Evolutionary conservation across 2,797 vertebrate genomes (phyloP), one percentile per base, ranked within the genome.

Genomic region (Poecilia wingei): DNA sequence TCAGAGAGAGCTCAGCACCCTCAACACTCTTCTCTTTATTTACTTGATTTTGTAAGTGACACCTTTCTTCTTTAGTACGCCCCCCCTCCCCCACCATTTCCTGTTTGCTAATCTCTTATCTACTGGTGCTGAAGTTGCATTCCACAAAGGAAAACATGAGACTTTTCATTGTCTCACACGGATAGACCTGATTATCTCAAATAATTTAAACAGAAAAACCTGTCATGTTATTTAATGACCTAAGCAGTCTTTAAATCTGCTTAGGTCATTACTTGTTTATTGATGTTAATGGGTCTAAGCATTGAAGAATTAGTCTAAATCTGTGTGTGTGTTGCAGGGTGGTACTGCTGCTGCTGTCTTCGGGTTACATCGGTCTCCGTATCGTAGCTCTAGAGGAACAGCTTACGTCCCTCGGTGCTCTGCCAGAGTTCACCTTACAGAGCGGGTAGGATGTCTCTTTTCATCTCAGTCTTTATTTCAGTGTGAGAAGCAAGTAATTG

Each of bases 301-400:
- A 53, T 53, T 53, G 51, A 53, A 53, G 51, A 25, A 53, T 8
- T 53, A 9, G 22, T 25, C 22, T 53, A 53, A 53, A 53, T 53
- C 20, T 53, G 0, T 25, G 25, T 61, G 3, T 75, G 1, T 73
- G 41, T 73, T 81, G 8, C 90, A 97, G 97, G 90, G 96, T 96
- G 69, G 86, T 97, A 72, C 87, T 96, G 80, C 91, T 98, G 80
- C 94, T 98, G 83, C 87, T 98, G 83, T 97, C 96, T 64, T 97
- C 96, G 0, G 96, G 96, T n/a, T 98, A 98, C 89, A 96, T 98
- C 0, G 96, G 96, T 13, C 90, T 97, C 74, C 96, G 97, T 41
- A 97, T 98, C 0, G 84, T 92, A 47, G 96, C 96, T 64, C 90
- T 98, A 87, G 97, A 98, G 82, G 94, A 97, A 81, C 97, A 97